Evolutionary conservation across 2,797 vertebrate genomes (phyloP), one percentile per base, ranked within the genome.

Genomic region (Molossus alvarezi): DNA sequence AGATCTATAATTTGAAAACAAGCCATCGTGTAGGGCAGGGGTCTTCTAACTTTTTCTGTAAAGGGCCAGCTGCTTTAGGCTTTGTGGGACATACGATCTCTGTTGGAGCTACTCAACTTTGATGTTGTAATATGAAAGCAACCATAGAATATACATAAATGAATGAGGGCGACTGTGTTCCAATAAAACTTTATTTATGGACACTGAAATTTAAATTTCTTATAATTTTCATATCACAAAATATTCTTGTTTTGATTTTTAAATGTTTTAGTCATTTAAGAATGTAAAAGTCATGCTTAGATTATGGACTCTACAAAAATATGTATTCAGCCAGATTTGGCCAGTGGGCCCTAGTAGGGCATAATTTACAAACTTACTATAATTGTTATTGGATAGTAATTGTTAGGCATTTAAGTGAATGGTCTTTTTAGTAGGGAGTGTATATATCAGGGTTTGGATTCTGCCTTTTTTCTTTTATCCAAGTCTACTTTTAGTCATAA

Each of bases 391-490:
- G 62, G 14, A 15, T 88, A 72, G 45, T 84, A 79, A 58, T 84
- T 89, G 71, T 60, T 64, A 86, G n/a, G 10, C 25, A 57, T 79
- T 93, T 80, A 95, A 33, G 45, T 93, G 18, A 93, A 60, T 86
- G 25, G 7, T 85, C 15, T 27, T 89, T 80, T 85, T 81, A 93
- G 23, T 76, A 89, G n/a, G 21, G 25, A 91, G 79, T 95, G 12
- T 94, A 14, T 95, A 51, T 94, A 27, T 89, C 57, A 92, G 23
- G 23, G 10, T 95, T 95, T 79, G 45, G 81, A 23, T 88, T 62
- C 55, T 91, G 21, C n/a, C 65, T 57, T 64, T 57, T 37, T 77
- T 85, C 94, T 75, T 58, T 95, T 55, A 90, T 62, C 29, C 20
- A 83, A 15, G 15, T 85, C 93, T 88, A 57, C 48, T 91, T 84